Evolutionary conservation across 2,113 vertebrate species (phyloP).

Genomic region (Thunnus thynnus): DNA sequence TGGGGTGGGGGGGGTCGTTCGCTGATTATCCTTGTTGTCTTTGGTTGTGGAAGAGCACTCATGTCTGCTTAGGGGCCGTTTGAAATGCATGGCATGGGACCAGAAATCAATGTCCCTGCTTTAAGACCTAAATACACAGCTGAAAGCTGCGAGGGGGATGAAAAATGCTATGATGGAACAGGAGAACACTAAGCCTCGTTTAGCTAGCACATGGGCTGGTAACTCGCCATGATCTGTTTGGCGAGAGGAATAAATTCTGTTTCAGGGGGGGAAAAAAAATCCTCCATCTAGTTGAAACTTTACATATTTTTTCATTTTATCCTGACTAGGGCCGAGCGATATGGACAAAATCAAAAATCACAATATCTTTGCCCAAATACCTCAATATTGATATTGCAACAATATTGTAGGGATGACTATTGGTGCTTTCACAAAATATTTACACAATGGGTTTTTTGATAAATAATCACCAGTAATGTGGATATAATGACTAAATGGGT

Average conservation of each 20-base stretch:
- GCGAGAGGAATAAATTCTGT: conserved; percentile 37
- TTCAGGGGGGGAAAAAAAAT: conserved; percentile 2
- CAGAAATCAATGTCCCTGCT: conserved; percentile 66
- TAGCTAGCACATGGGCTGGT: conserved; percentile 58
- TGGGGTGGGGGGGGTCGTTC: background rate
- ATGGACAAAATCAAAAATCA: too few relatives aligned
- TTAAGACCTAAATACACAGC: conserved; percentile 68
- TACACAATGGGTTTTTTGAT: too few relatives aligned
- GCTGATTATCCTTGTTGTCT: conserved; percentile 61
- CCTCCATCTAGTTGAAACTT: conserved; percentile 17
- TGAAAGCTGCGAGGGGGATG: conserved; percentile 65
- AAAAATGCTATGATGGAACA: conserved; percentile 72
- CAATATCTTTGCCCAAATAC: background rate
- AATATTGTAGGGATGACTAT: too few relatives aligned
- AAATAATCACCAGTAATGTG: too few relatives aligned
- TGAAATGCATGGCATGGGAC: conserved; percentile 56
- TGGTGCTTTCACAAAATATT: too few relatives aligned
- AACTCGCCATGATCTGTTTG: conserved; percentile 60
- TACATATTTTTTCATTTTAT: conserved; percentile 2
- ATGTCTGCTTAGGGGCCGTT: conserved; percentile 39
- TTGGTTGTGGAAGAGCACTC: conserved; percentile 45
- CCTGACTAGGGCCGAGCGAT: background rate
- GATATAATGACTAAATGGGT: too few relatives aligned
- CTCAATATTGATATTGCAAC: background rate
- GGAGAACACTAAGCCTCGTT: conserved; percentile 72